Conservation (phyloP, 37 sponge, comb jelly and placozoan species). For the Agelas oroides region DNA sequence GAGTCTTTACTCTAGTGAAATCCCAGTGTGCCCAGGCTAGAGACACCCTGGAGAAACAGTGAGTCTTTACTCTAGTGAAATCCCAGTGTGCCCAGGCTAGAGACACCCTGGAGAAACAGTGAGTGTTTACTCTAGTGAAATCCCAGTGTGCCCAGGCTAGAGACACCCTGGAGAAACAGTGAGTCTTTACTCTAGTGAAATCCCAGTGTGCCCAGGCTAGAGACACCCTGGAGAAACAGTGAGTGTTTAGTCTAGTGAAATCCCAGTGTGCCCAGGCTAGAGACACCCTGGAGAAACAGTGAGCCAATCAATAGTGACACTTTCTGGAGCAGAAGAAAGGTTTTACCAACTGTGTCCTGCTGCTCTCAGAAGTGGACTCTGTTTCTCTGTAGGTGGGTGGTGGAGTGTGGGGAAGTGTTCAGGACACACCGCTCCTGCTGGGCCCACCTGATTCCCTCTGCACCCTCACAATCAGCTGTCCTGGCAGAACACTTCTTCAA, state of each 20-base stretch:
- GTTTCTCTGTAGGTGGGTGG: slow-evolving; percentile 86
- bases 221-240: slow-evolving; percentile 14
- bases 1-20: slow-evolving; percentile 42
- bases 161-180: slow-evolving; percentile 14
- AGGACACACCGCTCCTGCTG: slow-evolving; percentile 65
- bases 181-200: background rate
- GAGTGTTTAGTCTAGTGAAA: background rate
- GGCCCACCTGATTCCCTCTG: slow-evolving; percentile 83
- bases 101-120: slow-evolving; percentile 54
- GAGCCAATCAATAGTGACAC: too few relatives aligned
- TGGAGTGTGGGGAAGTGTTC: slow-evolving; percentile 87
- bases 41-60: slow-evolving; percentile 47
- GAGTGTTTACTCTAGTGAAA: background rate
- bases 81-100: slow-evolving; percentile 69
- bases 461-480: slow-evolving; percentile 42
- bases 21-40: slow-evolving; percentile 69
- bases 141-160: background rate
- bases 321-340: too few relatives aligned
- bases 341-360: too few relatives aligned
- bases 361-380: too few relatives aligned
- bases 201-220: background rate
- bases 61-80: slow-evolving; percentile 42
- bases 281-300: slow-evolving; percentile 14
- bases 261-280: background rate
- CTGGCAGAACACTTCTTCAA: slow-evolving; percentile 94